Evolutionary conservation across 2,797 vertebrate genomes (phyloP).

Genomic region (Danio albolineatus): DNA sequence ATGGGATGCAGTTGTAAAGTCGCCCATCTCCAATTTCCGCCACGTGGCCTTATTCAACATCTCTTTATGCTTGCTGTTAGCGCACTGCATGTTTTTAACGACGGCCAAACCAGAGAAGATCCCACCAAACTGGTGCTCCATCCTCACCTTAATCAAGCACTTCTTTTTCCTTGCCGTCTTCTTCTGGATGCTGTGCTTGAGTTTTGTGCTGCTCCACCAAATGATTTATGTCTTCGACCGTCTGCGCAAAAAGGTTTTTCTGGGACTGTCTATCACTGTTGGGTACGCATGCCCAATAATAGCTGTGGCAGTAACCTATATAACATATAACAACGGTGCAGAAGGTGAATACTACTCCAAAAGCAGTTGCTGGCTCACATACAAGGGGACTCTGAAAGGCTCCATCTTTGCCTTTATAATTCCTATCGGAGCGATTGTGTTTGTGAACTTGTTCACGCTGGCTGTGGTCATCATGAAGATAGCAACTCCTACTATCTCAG

Average conservation of each 20-base stretch:
- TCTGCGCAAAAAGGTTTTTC: slow-evolving; percentile 72
- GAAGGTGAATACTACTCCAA: slow-evolving; percentile 55
- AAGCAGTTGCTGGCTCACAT: slow-evolving; percentile 75
- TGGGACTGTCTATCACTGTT: slow-evolving; percentile 67
- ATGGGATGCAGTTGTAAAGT: slow-evolving; percentile 76
- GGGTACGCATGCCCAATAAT: slow-evolving; percentile 77
- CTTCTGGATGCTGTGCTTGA: slow-evolving; percentile 83
- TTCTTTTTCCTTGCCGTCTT: slow-evolving; percentile 80
- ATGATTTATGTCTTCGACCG: slow-evolving; percentile 74
- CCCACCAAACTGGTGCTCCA: slow-evolving; percentile 59
- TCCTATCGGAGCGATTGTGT: slow-evolving; percentile 73
- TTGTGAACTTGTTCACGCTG: slow-evolving; percentile 77
- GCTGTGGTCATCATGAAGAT: slow-evolving; percentile 77
- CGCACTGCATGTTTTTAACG: slow-evolving; percentile 71
- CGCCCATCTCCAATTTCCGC: slow-evolving; percentile 70
- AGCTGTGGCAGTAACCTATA: slow-evolving; percentile 69
- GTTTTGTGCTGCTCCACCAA: slow-evolving; percentile 77
- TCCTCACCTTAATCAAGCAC: slow-evolving; percentile 73
- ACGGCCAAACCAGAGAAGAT: rapidly evolving
- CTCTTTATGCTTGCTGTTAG: slow-evolving; percentile 73
- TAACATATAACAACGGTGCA: slow-evolving; percentile 33
- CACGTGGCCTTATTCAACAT: slow-evolving; percentile 79
- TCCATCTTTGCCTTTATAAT: slow-evolving; percentile 76
- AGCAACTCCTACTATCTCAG: slow-evolving; percentile 56
- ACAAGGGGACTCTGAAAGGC: slow-evolving; percentile 55